phyloP scores from a whole-genome alignment of 2,113 vertebrate genomes.

The Haliaeetus leucogaster region DNA sequence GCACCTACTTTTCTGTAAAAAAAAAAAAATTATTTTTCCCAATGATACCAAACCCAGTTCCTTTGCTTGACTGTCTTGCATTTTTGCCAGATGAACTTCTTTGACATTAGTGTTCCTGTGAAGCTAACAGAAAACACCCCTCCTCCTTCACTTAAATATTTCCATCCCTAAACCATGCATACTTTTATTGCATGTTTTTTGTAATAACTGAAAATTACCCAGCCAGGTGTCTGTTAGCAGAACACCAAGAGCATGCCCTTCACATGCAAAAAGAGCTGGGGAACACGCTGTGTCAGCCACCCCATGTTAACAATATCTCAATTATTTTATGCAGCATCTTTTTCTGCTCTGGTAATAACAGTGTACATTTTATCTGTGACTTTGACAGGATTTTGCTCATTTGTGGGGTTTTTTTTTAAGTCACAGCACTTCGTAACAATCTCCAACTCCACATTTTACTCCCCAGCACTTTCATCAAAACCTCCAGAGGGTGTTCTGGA shows the following conservation, averaged over 20 bases:
- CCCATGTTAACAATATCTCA: not conserved
- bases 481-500: not conserved
- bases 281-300: not conserved
- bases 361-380: not conserved
- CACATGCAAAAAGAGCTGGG: not conserved
- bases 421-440: not conserved
- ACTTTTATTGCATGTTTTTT: not conserved
- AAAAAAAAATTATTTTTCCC: not conserved
- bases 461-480: not conserved
- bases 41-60: not conserved
- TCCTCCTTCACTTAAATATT: not conserved
- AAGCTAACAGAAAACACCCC: not conserved
- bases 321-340: not conserved
- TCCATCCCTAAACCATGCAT: not conserved
- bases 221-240: not conserved
- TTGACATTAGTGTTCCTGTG: not conserved
- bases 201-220: not conserved
- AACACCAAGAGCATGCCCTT: not conserved
- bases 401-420: not conserved
- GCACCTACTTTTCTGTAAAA: not conserved
- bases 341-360: not conserved
- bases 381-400: not conserved
- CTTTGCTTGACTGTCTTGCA: not conserved
- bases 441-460: not conserved
- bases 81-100: not conserved